Base-by-base conservation (phyloP, 2,797 vertebrate species). In the Brachyrhaphis roseni region DNA sequence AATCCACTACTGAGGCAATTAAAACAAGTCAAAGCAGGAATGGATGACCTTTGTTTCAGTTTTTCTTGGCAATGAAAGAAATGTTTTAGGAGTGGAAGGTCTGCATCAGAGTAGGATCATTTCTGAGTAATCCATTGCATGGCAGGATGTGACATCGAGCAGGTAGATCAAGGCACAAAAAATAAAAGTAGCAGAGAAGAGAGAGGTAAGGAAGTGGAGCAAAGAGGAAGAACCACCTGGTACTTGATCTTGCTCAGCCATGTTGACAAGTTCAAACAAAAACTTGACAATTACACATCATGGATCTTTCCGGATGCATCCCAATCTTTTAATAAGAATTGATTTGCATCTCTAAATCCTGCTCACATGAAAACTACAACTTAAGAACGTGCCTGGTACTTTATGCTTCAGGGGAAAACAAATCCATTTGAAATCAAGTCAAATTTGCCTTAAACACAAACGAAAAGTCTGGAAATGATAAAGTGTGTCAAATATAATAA, bases 241-340 rank as follows among this genome's bases (percentile, higher is more conserved):
- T 66, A 75, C 74, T 82, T 78, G 49, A 75, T 80, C 74, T 77
- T 78, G 39, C 80, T 84, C 62, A 79, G 78, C 72, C 83, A 87
- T 82, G 87, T 91, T 85, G 91, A 90, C 90, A 92, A 92, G 89
- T 90, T 85, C 84, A 80, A 78, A 90, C 82, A 91, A 93, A 90
- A 87, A 85, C 76, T 78, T 71, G 45, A 5, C 51, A 47, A 49
- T 74, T 71, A 53, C 66, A 41, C 66, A 31, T 23, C 72, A 66
- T 0, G 70, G 34, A 79, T 68, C 28, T 72, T 41, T n/a, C 72
- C 57, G 0, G 36, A 79, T 49, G 31, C 76, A 46, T 28, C 77
- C 70, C 23, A 47, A 5, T 43, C 36, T 34, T 28, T 20, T 3
- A 70, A 55, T 20, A 12, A 76, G 36, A 13, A 31, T n/a, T 10